These are phyloP conservation scores for Aurelia aurita DNA, from an alignment of 30 jellyfish, hydroid and myxozoan species.

Conservation along the genomic window DNA sequence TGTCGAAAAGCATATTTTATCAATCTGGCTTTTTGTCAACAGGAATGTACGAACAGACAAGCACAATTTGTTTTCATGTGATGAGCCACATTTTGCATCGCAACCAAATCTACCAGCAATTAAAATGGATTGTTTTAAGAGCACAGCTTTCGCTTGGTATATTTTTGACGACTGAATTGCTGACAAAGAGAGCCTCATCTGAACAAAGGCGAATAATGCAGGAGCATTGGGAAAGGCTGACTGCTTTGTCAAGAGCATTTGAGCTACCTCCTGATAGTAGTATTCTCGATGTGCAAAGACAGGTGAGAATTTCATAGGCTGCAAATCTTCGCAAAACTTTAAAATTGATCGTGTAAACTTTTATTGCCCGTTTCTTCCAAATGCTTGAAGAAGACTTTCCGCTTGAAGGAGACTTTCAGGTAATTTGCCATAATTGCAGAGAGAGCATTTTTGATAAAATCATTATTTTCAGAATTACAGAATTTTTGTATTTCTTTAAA, in stretches of 20 bases:
- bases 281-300: constrained; percentile 40
- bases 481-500: too few relatives aligned
- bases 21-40: too few relatives aligned
- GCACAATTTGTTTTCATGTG: constrained; percentile 57
- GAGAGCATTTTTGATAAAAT: too few relatives aligned
- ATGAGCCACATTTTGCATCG: constrained; percentile 42
- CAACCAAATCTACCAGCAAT: constrained; percentile 28
- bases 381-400: too few relatives aligned
- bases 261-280: constrained; percentile 32
- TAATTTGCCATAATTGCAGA: too few relatives aligned
- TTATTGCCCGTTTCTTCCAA: too few relatives aligned
- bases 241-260: constrained; percentile 56
- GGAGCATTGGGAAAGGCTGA: constrained; percentile 60
- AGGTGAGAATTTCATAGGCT: constrained; percentile 12
- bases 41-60: constrained; percentile 7
- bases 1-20: too few relatives aligned
- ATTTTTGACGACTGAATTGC: constrained; percentile 12
- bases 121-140: constrained; percentile 51
- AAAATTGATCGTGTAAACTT: too few relatives aligned
- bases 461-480: too few relatives aligned
- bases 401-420: too few relatives aligned
- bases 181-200: constrained; percentile 1
- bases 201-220: constrained; percentile 19
- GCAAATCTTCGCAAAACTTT: too few relatives aligned
- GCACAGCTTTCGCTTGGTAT: constrained; percentile 50